A percentile compares a stretch with the other conserved stretches of the same genome.
Conservation (phyloP, 2,888 invertebrate genomes). For the Eilema griseolum region DNA sequence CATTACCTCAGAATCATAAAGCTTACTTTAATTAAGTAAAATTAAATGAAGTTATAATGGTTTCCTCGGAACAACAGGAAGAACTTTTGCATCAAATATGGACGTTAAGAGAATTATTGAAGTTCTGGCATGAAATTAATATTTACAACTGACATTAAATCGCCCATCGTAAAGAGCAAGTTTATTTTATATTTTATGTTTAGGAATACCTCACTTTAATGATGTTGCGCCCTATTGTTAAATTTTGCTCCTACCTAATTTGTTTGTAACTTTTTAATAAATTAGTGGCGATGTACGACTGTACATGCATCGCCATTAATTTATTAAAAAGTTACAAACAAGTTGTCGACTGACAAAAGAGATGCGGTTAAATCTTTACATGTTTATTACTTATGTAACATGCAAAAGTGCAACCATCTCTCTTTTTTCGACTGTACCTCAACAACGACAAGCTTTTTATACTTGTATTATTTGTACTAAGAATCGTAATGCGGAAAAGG, state of each 20-base stretch:
- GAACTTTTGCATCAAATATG: constrained; percentile 35
- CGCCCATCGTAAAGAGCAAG: constrained; percentile 44
- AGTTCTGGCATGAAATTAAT: constrained; percentile 57
- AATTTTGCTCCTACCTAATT: neutral
- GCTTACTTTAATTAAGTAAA: constrained; percentile 34
- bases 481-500: too few relatives aligned
- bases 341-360: too few relatives aligned
- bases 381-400: too few relatives aligned
- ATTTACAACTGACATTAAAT: constrained; percentile 56
- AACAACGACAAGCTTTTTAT: too few relatives aligned
- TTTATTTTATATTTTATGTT: constrained; percentile 26
- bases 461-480: too few relatives aligned
- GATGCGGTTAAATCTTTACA: too few relatives aligned
- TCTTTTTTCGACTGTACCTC: too few relatives aligned
- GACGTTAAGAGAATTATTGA: constrained; percentile 43
- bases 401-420: too few relatives aligned
- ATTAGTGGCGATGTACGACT: neutral
- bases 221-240: neutral
- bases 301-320: too few relatives aligned
- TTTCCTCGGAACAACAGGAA: constrained; percentile 37
- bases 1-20: constrained; percentile 21
- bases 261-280: neutral
- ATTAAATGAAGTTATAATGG: constrained; percentile 45
- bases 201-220: constrained; percentile 15
- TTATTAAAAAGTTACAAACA: too few relatives aligned